Evolutionary conservation across 2,113 vertebrate genomes (phyloP).

Genomic region (Halcyon senegalensis): DNA sequence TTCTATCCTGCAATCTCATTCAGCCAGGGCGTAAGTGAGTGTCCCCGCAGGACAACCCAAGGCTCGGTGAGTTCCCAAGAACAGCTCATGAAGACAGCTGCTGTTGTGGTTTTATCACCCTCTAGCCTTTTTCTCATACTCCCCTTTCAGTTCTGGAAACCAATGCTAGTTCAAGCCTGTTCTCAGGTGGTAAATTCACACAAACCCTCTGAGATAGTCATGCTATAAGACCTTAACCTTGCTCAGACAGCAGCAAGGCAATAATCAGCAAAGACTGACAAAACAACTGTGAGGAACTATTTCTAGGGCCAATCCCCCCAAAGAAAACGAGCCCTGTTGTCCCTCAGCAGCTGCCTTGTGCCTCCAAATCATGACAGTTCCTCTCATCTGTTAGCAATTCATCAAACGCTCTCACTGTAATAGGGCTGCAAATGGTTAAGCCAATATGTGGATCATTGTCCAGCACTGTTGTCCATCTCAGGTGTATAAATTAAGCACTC

Average conservation of each 20-base stretch:
- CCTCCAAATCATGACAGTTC: neutral
- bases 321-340: neutral
- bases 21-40: neutral
- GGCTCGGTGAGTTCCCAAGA: neutral
- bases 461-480: neutral
- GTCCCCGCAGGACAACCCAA: neutral
- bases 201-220: neutral
- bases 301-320: neutral
- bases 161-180: neutral
- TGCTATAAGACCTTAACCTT: neutral
- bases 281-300: neutral
- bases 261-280: neutral
- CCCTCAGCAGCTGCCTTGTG: neutral
- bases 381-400: neutral
- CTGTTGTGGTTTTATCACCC: neutral
- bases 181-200: neutral
- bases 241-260: neutral
- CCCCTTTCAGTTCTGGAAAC: neutral
- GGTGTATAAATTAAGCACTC: neutral
- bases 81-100: neutral
- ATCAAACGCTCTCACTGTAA: neutral
- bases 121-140: neutral
- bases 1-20: neutral
- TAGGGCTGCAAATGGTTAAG: neutral
- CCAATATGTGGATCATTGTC: neutral